Evolutionary conservation across 2,113 vertebrate species (phyloP).

Genomic region (Meriones unguiculatus): DNA sequence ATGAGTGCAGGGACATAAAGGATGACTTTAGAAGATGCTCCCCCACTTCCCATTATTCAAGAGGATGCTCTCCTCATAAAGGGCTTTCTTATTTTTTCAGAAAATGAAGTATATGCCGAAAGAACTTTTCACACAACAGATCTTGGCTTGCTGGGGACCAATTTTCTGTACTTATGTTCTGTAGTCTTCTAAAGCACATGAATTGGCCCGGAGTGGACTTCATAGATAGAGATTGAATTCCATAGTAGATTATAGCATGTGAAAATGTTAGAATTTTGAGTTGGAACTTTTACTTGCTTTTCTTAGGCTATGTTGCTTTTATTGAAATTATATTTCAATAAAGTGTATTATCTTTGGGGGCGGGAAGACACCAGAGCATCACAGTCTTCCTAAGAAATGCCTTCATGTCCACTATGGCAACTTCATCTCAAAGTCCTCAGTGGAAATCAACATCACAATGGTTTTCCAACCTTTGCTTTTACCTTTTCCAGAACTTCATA

Average conservation of each 20-base stretch:
- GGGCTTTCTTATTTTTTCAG: conserved; percentile 89
- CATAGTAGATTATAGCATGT: conserved; percentile 34
- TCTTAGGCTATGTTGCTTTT: conserved; percentile 55
- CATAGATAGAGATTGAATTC: conserved; percentile 50
- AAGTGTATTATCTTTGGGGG: not conserved
- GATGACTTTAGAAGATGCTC: conserved; percentile 86
- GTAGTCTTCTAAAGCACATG: not conserved
- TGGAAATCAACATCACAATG: not conserved
- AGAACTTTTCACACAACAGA: conserved; percentile 93
- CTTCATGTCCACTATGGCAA: not conserved
- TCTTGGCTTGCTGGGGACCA: conserved; percentile 67
- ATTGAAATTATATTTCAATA: not conserved
- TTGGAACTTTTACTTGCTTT: conserved; percentile 50
- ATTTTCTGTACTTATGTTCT: conserved; percentile 15
- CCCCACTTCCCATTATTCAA: conserved; percentile 86
- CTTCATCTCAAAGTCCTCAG: not conserved
- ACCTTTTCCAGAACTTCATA: not conserved
- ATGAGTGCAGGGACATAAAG: conserved; percentile 89
- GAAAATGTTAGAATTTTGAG: conserved; percentile 58
- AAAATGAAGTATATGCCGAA: conserved; percentile 85
- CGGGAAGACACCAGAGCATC: not conserved
- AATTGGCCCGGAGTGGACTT: conserved; percentile 5
- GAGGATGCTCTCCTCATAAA: conserved; percentile 90
- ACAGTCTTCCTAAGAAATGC: not conserved
- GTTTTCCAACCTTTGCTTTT: not conserved